Percentiles rank a stretch among this genome's conserved stretches.
These are phyloP conservation scores for Myotis vivesi DNA, from an alignment of 2,797 vertebrate genomes.

Conservation along the genomic window DNA sequence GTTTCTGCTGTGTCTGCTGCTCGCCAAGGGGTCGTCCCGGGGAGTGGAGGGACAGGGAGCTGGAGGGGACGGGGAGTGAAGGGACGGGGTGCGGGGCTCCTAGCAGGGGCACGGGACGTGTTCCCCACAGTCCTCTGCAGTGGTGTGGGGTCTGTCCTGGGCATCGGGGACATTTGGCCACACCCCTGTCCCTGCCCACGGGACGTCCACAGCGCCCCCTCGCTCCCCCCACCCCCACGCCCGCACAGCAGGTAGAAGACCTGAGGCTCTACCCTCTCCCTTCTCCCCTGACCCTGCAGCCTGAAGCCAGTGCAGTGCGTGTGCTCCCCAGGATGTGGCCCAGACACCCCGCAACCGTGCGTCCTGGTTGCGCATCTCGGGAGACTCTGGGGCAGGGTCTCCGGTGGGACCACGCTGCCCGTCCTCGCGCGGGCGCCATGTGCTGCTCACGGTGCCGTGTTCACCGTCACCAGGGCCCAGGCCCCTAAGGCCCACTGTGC, in stretches of 20 bases:
- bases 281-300: not conserved
- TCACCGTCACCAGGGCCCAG: not conserved
- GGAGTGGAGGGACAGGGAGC: too few species aligned
- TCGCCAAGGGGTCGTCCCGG: too few species aligned
- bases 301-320: not conserved
- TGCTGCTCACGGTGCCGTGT: rapidly evolving
- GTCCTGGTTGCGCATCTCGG: not conserved
- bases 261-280: not conserved
- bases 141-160: not conserved
- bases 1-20: not conserved
- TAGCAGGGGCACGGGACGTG: not conserved
- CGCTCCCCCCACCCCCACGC: not conserved
- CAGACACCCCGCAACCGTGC: not conserved
- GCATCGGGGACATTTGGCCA: not conserved
- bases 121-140: not conserved
- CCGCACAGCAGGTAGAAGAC: not conserved
- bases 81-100: not conserved
- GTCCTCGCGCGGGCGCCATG: not conserved
- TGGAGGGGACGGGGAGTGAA: too few species aligned
- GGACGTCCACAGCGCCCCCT: not conserved
- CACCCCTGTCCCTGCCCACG: not conserved
- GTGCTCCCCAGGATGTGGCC: not conserved
- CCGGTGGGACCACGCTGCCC: rapidly evolving
- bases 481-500: rapidly evolving
- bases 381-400: not conserved